Evolutionary conservation across 2,888 invertebrate genomes (phyloP), one percentile per base, ranked within the genome.

Genomic region (Clistopyga incitator): DNA sequence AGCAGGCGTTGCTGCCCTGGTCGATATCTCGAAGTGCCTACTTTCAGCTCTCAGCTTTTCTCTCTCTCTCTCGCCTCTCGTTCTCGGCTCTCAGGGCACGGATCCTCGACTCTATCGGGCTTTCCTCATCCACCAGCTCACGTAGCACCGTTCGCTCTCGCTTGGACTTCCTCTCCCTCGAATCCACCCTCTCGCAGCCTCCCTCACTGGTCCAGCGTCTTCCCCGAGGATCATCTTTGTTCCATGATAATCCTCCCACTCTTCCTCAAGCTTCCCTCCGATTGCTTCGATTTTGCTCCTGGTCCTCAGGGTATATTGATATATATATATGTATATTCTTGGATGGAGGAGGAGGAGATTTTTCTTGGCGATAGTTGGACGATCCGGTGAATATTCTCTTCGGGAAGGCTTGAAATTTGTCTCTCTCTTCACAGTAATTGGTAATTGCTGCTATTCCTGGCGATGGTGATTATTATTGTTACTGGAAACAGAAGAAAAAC

Each of bases 11-110:
- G 68, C 64, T 78, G 56, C 81, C 80, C 88, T 87, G 90, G 90
- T 92, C 92, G 92, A 92, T 92, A 92, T 89, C 89, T 90, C 89
- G 82, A 90, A 91, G 92, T 91, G 88, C 90, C 92, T 90, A 91
- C 92, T 92, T 91, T 90, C 90, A 87, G 86, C 86, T 87, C 85
- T 87, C 79, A 84, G 50, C 29, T 56, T 71, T 74, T 59, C 77
- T 81, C 82, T 86, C 68, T 71, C 78, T n/a, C 45, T 71, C 70
- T 78, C 64, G 25, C 42, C 61, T 59, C 18, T 45, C 29, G 10
- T 77, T 82, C 54, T 47, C 52, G 70, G 6, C 54, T 59, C 77
- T 65, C 45, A 64, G n/a, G 61, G 23, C 64, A n/a, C 38, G 42
- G 75, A 59, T 59, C 20, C 42, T 65, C 59, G 47, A 56, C 59